These are phyloP conservation scores for Mesorhabditis sp. DNA, from an alignment of 2,888 invertebrate species.

Conservation along the genomic window DNA sequence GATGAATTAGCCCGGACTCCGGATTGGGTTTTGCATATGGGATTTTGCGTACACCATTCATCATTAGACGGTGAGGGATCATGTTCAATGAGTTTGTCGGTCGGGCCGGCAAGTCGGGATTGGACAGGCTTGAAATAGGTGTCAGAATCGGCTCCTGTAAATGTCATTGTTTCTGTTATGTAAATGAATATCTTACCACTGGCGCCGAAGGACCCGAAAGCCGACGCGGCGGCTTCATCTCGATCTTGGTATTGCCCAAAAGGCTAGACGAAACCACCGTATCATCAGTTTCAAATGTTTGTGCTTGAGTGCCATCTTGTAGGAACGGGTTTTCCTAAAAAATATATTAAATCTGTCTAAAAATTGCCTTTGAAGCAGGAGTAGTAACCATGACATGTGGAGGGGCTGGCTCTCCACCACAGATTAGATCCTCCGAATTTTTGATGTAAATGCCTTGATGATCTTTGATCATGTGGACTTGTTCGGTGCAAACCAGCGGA, in stretches of 20 bases:
- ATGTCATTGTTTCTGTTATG: too few relatives aligned
- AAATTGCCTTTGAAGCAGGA: conserved; percentile 9
- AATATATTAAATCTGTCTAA: conserved; percentile 6
- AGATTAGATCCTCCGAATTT: conserved; percentile 46
- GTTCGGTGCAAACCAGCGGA: conserved; percentile 57
- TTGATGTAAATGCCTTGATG: conserved; percentile 47
- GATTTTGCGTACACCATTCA: not conserved
- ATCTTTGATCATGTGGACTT: conserved; percentile 13
- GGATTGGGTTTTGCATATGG: not conserved
- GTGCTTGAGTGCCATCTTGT: not conserved
- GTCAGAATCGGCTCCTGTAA: too few relatives aligned
- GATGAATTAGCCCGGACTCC: not conserved
- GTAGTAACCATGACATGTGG: conserved; percentile 13
- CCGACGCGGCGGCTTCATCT: too few relatives aligned
- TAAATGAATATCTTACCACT: too few relatives aligned
- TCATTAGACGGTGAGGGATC: not conserved
- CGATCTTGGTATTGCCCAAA: too few relatives aligned
- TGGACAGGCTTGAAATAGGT: too few relatives aligned
- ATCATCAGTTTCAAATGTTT: too few relatives aligned
- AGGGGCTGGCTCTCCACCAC: conserved; percentile 33
- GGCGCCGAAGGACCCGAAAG: too few relatives aligned
- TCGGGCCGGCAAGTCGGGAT: not conserved
- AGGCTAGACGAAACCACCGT: too few relatives aligned
- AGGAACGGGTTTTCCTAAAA: conserved; percentile 12
- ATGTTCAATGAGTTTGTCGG: not conserved